Conservation (phyloP, 2,888 invertebrate genomes). For the Mantis religiosa region DNA sequence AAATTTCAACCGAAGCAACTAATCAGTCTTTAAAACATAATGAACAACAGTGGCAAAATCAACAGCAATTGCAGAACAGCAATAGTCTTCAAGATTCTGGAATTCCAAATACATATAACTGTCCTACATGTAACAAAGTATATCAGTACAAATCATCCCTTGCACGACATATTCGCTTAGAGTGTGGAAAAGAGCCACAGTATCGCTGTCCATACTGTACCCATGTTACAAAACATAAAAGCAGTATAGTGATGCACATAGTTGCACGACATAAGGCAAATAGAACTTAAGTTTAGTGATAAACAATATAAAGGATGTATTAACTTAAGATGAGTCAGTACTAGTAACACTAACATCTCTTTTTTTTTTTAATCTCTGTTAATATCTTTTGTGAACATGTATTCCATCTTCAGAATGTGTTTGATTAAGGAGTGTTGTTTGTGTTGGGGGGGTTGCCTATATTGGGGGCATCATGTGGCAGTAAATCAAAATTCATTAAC, state of each 20-base stretch:
- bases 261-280: constrained; percentile 23
- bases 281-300: no score
- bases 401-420: no score
- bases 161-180: constrained; percentile 27
- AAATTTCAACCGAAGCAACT: neutral
- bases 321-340: no score
- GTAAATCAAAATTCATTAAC: no score
- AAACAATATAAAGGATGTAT: no score
- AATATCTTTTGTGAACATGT: no score
- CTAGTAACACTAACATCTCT: no score
- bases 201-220: constrained; percentile 29
- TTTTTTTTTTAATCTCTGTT: no score
- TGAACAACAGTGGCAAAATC: neutral
- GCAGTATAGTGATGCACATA: constrained; percentile 21
- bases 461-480: no score
- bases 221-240: constrained; percentile 24
- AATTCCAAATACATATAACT: constrained; percentile 1
- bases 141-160: constrained; percentile 25
- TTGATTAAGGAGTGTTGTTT: no score
- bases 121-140: constrained; percentile 21
- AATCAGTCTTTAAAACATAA: neutral
- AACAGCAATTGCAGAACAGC: neutral
- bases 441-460: no score
- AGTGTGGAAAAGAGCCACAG: constrained; percentile 34
- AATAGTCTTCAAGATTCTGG: neutral